Base-by-base conservation (phyloP, 2,888 invertebrate genomes). In the Xestia xanthographa region DNA sequence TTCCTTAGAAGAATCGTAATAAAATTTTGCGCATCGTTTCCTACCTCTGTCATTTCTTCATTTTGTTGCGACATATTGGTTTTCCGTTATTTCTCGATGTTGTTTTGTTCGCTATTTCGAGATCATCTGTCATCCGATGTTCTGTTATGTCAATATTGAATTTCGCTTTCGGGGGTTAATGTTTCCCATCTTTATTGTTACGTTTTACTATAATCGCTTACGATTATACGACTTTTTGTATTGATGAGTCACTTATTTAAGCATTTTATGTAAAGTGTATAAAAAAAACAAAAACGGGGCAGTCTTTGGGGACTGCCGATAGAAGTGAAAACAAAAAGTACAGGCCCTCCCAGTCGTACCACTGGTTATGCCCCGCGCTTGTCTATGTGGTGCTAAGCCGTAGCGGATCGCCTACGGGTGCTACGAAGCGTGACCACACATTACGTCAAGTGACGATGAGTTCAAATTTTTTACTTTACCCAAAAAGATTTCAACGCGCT, bases 1-100 rank as follows among this genome's bases (percentile, higher is more conserved):
- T 89, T 87, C 83, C 85, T 88, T 83, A 81, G 84, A 86, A 81
- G 84, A 86, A 79, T 88, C 82, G 89, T 89, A 89, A 92, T 92
- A 91, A 90, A 91, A 91, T 90, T 89, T 87, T 82, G 80, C 82
- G 79, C 87, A 66, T 75, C 83, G 82, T 82, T 88, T 85, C 84
- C 83, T 86, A 86, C 77, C 77, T 80, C 71, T 83, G 73, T 84
- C 84, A 84, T 86, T 85, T 84, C 81, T 87, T 89, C 86, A 87
- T 87, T 84, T 80, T 77, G 72, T 78, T 80, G 75, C 66, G 72
- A 80, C 76, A 75, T 84, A 87, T 88, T 88, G 84, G 73, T 72
- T 73, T 87, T 75, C 67, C 66, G 69, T 75, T 83, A 77, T 78
- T 70, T 72, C 70, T 75, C 60, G 34, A 75, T 70, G 69, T 72